Conservation (phyloP, 2,888 invertebrate genomes). For the Petrolisthes cinctipes region DNA sequence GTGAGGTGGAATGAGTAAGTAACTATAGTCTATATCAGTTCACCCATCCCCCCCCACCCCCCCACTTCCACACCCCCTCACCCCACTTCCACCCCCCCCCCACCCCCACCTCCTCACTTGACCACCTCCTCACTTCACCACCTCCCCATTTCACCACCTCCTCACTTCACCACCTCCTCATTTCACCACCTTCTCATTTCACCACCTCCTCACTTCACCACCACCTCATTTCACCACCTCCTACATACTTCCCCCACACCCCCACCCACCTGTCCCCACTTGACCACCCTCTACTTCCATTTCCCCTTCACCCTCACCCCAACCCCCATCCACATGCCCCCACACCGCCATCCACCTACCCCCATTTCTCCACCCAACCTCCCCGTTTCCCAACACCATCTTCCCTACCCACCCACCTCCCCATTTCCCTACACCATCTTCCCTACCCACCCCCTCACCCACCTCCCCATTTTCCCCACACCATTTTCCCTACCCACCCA, state of each 20-base stretch:
- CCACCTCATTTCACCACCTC: background rate
- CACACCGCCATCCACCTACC: background rate
- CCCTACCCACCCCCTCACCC: background rate
- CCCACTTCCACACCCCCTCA: background rate
- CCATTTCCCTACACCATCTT: background rate
- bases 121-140: background rate
- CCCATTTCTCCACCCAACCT: background rate
- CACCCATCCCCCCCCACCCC: background rate
- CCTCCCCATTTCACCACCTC: background rate
- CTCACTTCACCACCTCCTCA: background rate
- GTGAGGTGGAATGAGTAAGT: background rate
- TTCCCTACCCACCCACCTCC: background rate
- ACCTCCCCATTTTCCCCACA: background rate
- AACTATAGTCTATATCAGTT: too few relatives aligned
- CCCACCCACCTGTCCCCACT: background rate
- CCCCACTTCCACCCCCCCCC: background rate
- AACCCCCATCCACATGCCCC: background rate
- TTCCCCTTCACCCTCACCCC: background rate
- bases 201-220: background rate
- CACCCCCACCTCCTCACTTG: background rate
- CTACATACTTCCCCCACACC: background rate
- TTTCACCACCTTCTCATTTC: background rate
- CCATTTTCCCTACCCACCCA: background rate
- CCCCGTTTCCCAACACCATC: background rate
- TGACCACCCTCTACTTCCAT: background rate